Percentiles rank a stretch among this genome's conserved stretches.
Conservation (phyloP, 2,113 vertebrate genomes). For the Sander vitreus region DNA sequence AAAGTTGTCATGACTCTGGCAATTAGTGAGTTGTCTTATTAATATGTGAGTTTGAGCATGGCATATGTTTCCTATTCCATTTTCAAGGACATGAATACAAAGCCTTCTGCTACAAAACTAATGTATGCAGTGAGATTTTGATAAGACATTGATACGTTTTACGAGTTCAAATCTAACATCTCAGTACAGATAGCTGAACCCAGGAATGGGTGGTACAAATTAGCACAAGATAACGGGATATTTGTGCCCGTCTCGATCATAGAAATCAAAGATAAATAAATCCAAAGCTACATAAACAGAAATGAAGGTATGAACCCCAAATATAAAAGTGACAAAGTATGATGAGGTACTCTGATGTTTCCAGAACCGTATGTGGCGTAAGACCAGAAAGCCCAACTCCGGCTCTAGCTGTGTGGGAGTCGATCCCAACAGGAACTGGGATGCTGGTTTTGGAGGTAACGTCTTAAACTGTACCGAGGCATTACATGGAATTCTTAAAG, state of each 20-base stretch:
- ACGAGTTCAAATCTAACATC: background rate
- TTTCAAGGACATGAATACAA: background rate
- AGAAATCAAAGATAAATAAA: background rate
- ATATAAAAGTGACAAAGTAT: background rate
- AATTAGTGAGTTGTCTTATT: background rate
- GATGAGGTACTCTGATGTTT: background rate
- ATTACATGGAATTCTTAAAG: background rate
- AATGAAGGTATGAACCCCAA: background rate
- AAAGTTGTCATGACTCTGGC: background rate
- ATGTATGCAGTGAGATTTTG: background rate
- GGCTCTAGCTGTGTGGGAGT: conserved; percentile 86
- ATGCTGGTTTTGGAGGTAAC: conserved; percentile 90
- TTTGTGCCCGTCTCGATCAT: background rate
- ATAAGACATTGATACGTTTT: background rate
- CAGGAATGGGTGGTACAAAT: background rate
- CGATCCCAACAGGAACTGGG: conserved; percentile 95
- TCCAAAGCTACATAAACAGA: background rate
- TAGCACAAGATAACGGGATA: background rate
- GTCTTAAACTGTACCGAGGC: background rate
- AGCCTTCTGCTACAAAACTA: background rate
- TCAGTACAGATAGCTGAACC: background rate
- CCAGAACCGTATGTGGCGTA: conserved; percentile 94
- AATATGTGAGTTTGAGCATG: too few relatives aligned
- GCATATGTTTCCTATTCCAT: background rate
- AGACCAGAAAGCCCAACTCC: conserved; percentile 87